Evolutionary conservation across 2,113 vertebrate genomes (phyloP).

Genomic region (Xyrauchen texanus): DNA sequence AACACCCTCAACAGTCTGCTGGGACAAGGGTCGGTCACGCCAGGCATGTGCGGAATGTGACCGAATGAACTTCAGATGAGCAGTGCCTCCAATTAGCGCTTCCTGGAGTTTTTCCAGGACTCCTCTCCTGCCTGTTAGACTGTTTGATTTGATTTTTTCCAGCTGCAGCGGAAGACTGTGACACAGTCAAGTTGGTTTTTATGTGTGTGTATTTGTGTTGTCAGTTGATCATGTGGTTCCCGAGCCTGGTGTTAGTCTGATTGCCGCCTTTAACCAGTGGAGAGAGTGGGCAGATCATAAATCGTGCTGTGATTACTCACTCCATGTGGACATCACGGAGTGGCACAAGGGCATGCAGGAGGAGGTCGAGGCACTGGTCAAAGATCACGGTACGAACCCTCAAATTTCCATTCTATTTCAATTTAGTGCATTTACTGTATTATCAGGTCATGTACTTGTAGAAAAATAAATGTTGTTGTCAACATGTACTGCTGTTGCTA

Average conservation of each 20-base stretch:
- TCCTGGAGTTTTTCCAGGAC: neutral
- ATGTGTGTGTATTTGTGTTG: slow-evolving; percentile 28
- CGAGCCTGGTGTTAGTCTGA: slow-evolving; percentile 86
- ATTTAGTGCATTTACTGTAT: no score
- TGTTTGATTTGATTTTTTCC: neutral
- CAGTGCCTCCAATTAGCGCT: neutral
- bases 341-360: slow-evolving; percentile 94
- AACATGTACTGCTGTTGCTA: no score
- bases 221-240: slow-evolving; percentile 95
- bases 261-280: slow-evolving; percentile 93
- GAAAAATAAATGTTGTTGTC: no score
- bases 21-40: neutral
- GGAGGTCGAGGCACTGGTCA: slow-evolving; percentile 94
- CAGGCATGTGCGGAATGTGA: slow-evolving; percentile 44
- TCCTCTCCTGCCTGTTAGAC: neutral
- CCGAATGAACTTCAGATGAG: slow-evolving; percentile 6
- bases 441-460: no score
- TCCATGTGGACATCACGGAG: slow-evolving; percentile 93
- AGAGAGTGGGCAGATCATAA: slow-evolving; percentile 95
- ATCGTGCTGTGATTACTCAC: slow-evolving; percentile 95
- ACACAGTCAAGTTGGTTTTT: neutral
- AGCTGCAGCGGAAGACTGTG: neutral
- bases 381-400: slow-evolving; percentile 93
- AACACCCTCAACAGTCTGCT: slow-evolving; percentile 4
- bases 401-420: no score